Conservation (phyloP, 2,113 vertebrate genomes). For the Corythornis madagascariensis region DNA sequence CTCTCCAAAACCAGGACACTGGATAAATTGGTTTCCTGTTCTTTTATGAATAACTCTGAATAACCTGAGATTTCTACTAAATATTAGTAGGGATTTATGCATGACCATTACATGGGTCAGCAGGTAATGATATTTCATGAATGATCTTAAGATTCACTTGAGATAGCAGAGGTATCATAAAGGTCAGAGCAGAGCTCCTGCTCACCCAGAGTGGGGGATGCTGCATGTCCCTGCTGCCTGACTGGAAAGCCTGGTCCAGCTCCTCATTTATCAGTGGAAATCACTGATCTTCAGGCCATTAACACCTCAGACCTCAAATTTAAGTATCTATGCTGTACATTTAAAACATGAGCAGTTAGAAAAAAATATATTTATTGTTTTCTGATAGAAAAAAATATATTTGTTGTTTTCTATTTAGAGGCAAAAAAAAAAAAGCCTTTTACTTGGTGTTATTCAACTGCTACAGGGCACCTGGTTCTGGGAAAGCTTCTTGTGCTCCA, state of each 20-base stretch:
- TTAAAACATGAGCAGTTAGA: neutral
- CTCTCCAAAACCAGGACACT: neutral
- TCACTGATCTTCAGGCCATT: neutral
- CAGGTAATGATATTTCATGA: neutral
- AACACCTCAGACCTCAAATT: neutral
- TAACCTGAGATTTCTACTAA: neutral
- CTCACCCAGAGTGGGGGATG: accelerated
- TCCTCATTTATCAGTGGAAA: neutral
- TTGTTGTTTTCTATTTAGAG: neutral
- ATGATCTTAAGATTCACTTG: neutral
- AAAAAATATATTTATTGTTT: neutral
- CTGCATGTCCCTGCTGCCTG: neutral
- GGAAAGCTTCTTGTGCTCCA: conserved; percentile 17
- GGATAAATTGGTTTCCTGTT: neutral
- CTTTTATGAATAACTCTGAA: neutral
- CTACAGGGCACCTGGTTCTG: neutral
- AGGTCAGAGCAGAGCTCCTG: neutral
- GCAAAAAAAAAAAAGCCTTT: neutral
- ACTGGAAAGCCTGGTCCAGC: neutral
- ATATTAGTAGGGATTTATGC: neutral
- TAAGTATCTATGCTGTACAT: neutral
- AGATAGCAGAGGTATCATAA: neutral
- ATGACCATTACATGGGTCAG: neutral
- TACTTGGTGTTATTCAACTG: neutral
- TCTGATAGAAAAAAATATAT: neutral